phyloP scores from a whole-genome alignment of 2,888 invertebrate genomes.

The Drosophila bunnanda region DNA sequence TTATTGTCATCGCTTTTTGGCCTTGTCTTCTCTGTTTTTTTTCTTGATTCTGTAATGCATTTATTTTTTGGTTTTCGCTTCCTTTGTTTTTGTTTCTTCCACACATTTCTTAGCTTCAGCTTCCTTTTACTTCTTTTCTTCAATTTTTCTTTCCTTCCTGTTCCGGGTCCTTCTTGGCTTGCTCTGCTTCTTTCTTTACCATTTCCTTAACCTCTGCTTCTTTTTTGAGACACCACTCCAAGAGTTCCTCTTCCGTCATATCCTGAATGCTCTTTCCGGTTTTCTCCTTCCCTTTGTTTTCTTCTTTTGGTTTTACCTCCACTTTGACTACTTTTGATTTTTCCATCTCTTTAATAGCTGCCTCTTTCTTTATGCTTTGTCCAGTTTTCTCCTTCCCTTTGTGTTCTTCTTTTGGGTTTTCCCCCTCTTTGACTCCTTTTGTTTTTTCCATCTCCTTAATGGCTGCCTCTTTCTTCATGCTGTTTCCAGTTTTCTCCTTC shows the following conservation, averaged over 20 bases:
- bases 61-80: not conserved
- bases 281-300: not conserved
- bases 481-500: too few relatives aligned
- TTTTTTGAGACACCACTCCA: conserved; percentile 15
- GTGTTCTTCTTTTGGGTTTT: not conserved
- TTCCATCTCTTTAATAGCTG: too few relatives aligned
- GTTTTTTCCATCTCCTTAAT: too few relatives aligned
- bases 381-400: not conserved
- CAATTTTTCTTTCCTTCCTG: not conserved
- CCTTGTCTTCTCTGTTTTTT: not conserved
- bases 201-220: conserved; percentile 9
- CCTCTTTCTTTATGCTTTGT: too few relatives aligned
- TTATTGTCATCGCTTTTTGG: too few relatives aligned
- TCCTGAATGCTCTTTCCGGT: conserved; percentile 2
- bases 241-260: conserved; percentile 21
- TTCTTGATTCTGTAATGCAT: not conserved
- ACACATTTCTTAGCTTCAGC: not conserved
- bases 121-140: not conserved
- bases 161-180: not conserved
- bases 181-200: not conserved
- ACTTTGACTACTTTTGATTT: not conserved
- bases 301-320: not conserved
- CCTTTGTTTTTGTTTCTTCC: not conserved
- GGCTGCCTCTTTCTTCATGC: too few relatives aligned
- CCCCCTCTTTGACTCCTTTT: not conserved